Evolutionary conservation across 2,888 invertebrate species (phyloP).

Genomic region (Drosophila incognita): DNA sequence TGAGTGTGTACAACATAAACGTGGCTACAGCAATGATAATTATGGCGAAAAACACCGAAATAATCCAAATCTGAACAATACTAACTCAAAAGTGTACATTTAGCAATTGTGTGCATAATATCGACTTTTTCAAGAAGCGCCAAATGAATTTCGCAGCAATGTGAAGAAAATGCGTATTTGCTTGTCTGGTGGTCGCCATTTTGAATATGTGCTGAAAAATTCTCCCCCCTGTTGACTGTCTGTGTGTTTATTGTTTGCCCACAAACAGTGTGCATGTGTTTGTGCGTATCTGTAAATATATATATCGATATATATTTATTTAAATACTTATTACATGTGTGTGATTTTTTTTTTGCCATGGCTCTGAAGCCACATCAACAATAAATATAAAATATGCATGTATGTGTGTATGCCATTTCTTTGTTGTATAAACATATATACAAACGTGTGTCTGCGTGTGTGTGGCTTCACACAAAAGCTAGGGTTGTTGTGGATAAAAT

Average conservation of each 20-base stretch:
- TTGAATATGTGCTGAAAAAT: conserved; percentile 60
- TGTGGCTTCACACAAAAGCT: conserved; percentile 8
- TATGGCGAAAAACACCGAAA: conserved; percentile 3
- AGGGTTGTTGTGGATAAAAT: conserved; percentile 15
- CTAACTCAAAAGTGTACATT: neutral
- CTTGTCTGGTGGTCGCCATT: conserved; percentile 63
- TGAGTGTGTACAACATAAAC: conserved; percentile 54
- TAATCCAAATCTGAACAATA: neutral
- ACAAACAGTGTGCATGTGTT: conserved; percentile 29
- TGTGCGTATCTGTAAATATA: neutral
- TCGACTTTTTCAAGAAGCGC: neutral
- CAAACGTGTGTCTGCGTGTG: conserved; percentile 2
- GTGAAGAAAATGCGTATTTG: conserved; percentile 56
- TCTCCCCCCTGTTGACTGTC: conserved; percentile 21
- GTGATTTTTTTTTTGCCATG: conserved; percentile 11
- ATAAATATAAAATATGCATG: conserved; percentile 14
- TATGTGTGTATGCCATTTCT: conserved; percentile 1
- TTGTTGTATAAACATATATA: conserved; percentile 12
- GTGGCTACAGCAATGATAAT: conserved; percentile 53
- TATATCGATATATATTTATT: conserved; percentile 22
- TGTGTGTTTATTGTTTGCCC: conserved; percentile 52
- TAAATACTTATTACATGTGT: conserved; percentile 24
- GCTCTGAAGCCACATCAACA: conserved; percentile 54
- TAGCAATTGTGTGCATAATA: neutral
- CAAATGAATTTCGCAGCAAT: conserved; percentile 12